Conservation (phyloP, 30 jellyfish, hydroid and myxozoan genomes). For the Calvadosia cruxmelitensis region DNA sequence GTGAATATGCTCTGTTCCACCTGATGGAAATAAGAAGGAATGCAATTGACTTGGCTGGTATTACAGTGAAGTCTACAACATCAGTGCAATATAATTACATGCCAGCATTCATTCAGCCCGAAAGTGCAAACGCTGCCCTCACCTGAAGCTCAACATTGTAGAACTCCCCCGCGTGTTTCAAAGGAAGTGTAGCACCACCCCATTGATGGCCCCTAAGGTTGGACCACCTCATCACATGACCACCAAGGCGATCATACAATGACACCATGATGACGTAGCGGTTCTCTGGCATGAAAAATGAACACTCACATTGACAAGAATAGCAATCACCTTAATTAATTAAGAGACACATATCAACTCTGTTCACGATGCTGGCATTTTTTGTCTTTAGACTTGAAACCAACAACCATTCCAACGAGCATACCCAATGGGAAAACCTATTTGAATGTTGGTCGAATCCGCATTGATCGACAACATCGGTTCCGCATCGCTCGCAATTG, state of each 20-base stretch:
- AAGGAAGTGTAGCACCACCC: slow-evolving; percentile 93
- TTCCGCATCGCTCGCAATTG: no score
- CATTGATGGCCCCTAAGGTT: slow-evolving; percentile 87
- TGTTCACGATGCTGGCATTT: no score
- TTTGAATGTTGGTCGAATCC: no score
- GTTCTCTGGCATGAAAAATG: slow-evolving; percentile 20
- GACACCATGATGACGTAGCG: slow-evolving; percentile 82
- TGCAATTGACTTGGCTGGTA: background rate
- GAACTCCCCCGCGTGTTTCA: slow-evolving; percentile 77
- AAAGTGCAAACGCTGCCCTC: no score
- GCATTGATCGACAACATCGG: no score
- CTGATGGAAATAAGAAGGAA: slow-evolving; percentile 5
- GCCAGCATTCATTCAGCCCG: no score
- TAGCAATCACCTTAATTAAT: no score
- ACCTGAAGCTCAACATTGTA: slow-evolving; percentile 69
- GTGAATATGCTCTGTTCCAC: slow-evolving; percentile 87
- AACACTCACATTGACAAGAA: no score
- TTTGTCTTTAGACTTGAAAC: no score
- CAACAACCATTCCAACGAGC: no score
- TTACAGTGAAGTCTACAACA: background rate
- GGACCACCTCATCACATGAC: slow-evolving; percentile 92
- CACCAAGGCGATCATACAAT: slow-evolving; percentile 83
- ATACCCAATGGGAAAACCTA: no score
- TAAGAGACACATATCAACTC: no score
- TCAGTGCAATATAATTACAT: background rate